Base-by-base conservation (phyloP, 2,797 vertebrate genomes). In the Nyctalus aviator region DNA sequence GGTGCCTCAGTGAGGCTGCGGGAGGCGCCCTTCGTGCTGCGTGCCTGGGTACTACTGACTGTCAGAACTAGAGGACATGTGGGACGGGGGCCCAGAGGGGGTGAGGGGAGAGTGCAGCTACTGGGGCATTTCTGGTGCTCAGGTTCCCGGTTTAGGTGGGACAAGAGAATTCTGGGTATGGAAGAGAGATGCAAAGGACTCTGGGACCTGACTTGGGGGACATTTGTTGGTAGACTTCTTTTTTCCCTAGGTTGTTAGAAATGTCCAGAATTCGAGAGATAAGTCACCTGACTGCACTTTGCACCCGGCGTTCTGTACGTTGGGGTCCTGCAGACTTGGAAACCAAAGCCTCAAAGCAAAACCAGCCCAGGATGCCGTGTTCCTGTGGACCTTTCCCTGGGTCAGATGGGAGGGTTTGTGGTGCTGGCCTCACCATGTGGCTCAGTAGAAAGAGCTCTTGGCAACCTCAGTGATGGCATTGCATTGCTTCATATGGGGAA, bases 21-120 rank as follows among this genome's bases (percentile, higher is more conserved):
- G 48, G 35, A 37, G 48, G 6, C 32, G 59, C n/a, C 7, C 41
- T 37, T 68, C 0, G 0, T 83, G 48, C 17, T 50, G 44, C 1
- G 0, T 1, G 30, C 62, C 91, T 57, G n/a, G 66, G 30, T 17
- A 15, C 32, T 9, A 11, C 35, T 55, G 9, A 5, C 48, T 50
- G 48, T 50, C 48, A 14, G 48, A n/a, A 57, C 72, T 13, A 20
- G 41, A 10, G 41, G 35, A 2, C 6, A 1, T 3, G 13, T 35
- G 57, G 64, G 12, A 30, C 3, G 0, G 2, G 3, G 50, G 10
- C 57, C 66, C 30, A 21, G 14, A 5, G 32, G 21, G n/a, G 20
- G 17, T 20, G n/a, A 5, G 0, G 3, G 50, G 10, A 32, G 44
- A 6, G 37, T 13, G 12, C 6, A 53, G 41, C 13, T 18, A 1